A percentile compares a stretch with the other conserved stretches of the same genome.
phyloP scores from a whole-genome alignment of 2,888 invertebrate genomes.

The Acleris literana region DNA sequence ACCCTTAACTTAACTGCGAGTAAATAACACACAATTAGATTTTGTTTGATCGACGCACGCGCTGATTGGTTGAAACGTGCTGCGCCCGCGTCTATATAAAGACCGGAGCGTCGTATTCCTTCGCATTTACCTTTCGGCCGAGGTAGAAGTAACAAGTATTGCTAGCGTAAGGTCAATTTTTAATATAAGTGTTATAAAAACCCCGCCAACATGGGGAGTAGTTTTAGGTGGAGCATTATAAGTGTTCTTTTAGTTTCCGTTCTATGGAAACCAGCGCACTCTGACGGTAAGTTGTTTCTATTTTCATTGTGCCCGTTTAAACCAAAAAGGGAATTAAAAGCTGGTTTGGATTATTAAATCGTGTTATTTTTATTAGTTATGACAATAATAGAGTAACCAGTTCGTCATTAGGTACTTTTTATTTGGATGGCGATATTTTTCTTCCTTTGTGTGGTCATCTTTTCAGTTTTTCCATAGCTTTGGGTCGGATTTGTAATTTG shows the following conservation, averaged over 20 bases:
- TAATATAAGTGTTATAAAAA: constrained; percentile 51
- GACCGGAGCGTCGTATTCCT: constrained; percentile 36
- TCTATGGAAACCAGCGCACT: constrained; percentile 71
- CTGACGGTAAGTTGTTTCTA: constrained; percentile 61
- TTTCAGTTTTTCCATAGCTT: too few species aligned
- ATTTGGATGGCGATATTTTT: too few species aligned
- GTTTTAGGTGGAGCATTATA: constrained; percentile 62
- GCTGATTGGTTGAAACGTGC: constrained; percentile 39
- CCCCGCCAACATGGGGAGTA: constrained; percentile 75
- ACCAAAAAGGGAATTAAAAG: background rate
- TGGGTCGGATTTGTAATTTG: too few species aligned
- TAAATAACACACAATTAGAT: constrained; percentile 13
- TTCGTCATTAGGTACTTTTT: too few species aligned
- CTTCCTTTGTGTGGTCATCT: too few species aligned
- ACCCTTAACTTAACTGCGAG: background rate
- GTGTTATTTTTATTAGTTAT: background rate
- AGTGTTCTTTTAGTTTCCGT: constrained; percentile 74
- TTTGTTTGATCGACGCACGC: constrained; percentile 2
- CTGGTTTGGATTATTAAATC: too few species aligned
- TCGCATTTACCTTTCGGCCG: constrained; percentile 69
- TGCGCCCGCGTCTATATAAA: constrained; percentile 63
- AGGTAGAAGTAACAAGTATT: constrained; percentile 68
- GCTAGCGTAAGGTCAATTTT: constrained; percentile 67
- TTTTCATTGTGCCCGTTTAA: constrained; percentile 4
- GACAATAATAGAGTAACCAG: too few species aligned